Conservation (phyloP, 2,888 invertebrate species). For the Mactromeris polynyma region DNA sequence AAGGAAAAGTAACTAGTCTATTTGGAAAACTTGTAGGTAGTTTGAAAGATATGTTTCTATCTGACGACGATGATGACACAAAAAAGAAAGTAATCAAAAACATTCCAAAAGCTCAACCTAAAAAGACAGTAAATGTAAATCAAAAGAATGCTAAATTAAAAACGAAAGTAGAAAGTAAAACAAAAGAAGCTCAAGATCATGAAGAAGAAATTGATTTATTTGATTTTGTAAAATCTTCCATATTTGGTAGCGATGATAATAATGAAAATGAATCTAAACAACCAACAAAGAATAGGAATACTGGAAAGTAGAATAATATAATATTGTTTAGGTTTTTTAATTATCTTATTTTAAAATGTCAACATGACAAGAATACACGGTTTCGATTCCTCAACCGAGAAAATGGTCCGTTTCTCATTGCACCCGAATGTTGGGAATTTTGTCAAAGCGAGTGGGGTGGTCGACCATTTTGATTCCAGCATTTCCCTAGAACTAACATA, state of each 20-base stretch:
- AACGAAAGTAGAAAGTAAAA: conserved; percentile 43
- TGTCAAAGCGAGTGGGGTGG: too few species aligned
- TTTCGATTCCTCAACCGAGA: neutral
- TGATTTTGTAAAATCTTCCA: conserved; percentile 73
- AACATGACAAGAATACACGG: neutral
- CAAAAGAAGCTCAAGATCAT: conserved; percentile 67
- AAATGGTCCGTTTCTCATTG: neutral
- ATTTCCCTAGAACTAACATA: too few species aligned
- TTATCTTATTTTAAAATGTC: neutral
- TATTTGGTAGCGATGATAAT: conserved; percentile 65
- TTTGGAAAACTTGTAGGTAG: conserved; percentile 72
- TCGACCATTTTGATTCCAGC: too few species aligned
- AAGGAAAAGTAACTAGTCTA: conserved; percentile 60
- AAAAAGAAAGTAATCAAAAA: conserved; percentile 63
- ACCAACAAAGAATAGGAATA: conserved; percentile 36
- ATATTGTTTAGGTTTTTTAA: neutral
- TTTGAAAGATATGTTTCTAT: conserved; percentile 73
- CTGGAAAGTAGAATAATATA: conserved; percentile 24
- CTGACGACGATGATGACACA: conserved; percentile 63
- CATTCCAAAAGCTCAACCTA: conserved; percentile 65
- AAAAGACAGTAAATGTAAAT: conserved; percentile 39
- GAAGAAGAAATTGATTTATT: conserved; percentile 75
- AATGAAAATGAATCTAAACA: conserved; percentile 35
- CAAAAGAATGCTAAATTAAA: conserved; percentile 43
- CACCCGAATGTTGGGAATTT: neutral